Conservation (phyloP, 2,888 invertebrate species). For the Frankliniella fusca region DNA sequence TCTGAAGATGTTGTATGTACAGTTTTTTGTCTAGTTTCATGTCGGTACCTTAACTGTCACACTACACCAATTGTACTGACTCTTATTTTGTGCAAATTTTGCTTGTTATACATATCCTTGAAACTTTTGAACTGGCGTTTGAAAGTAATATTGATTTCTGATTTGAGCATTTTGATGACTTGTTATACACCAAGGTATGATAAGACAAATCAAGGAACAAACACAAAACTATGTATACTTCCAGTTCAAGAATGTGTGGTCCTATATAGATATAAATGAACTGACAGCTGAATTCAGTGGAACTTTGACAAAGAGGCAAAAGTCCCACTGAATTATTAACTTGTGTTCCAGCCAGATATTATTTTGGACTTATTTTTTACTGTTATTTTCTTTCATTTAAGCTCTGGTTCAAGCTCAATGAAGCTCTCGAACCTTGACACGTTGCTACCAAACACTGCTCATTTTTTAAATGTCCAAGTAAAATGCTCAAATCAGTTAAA, state of each 20-base stretch:
- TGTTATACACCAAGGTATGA: neutral
- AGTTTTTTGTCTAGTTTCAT: neutral
- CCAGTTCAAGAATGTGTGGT: neutral
- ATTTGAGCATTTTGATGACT: neutral
- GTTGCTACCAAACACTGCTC: neutral
- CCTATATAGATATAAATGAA: neutral
- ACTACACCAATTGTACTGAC: neutral
- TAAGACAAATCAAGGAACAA: neutral
- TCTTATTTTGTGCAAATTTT: neutral
- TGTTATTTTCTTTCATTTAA: neutral
- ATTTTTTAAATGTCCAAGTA: neutral
- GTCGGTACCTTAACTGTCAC: neutral
- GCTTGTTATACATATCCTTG: neutral
- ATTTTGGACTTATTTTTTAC: neutral
- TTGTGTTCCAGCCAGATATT: neutral
- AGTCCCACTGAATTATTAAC: neutral
- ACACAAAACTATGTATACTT: no score
- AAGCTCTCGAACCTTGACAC: neutral
- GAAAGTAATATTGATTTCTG: neutral
- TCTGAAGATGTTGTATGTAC: neutral
- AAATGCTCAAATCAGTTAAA: neutral
- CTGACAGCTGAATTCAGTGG: neutral
- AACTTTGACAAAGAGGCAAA: no score
- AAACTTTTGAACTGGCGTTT: neutral
- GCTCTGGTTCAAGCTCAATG: no score